These are phyloP conservation scores for Sinotaia quadrata DNA, from an alignment of 2,888 invertebrate genomes.

Conservation along the genomic window DNA sequence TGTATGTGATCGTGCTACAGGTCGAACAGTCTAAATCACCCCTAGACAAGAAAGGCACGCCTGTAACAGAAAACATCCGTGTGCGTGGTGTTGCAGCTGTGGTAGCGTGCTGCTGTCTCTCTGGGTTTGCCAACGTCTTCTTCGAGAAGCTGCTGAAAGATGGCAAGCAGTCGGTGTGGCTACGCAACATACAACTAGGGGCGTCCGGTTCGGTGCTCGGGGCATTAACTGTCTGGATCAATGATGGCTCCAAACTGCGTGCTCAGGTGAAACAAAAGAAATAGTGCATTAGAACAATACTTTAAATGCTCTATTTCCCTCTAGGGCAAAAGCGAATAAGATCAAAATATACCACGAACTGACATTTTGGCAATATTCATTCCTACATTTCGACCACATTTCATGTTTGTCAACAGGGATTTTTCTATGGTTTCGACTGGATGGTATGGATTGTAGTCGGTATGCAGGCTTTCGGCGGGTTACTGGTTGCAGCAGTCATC, in stretches of 20 bases:
- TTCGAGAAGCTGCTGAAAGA: slow-evolving; percentile 75
- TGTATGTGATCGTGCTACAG: too few relatives aligned
- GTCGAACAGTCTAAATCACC: too few relatives aligned
- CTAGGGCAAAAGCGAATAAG: too few relatives aligned
- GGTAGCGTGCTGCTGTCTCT: slow-evolving; percentile 73
- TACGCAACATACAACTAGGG: slow-evolving; percentile 75
- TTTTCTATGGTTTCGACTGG: slow-evolving; percentile 77
- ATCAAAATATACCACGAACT: too few relatives aligned
- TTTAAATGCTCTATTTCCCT: too few relatives aligned
- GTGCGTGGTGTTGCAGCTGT: slow-evolving; percentile 72
- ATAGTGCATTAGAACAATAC: too few relatives aligned
- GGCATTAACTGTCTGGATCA: slow-evolving; percentile 18
- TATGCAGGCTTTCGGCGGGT: slow-evolving; percentile 91
- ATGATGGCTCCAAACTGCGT: slow-evolving; percentile 13
- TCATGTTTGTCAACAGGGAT: too few relatives aligned
- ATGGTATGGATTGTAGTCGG: slow-evolving; percentile 85
- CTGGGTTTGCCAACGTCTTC: slow-evolving; percentile 76
- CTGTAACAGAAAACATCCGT: too few relatives aligned
- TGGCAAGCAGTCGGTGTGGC: slow-evolving; percentile 72
- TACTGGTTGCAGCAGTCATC: slow-evolving; percentile 90
- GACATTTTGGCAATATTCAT: too few relatives aligned
- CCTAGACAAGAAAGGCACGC: too few relatives aligned
- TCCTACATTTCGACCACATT: too few relatives aligned
- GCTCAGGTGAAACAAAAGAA: too few relatives aligned
- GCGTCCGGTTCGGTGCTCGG: slow-evolving; percentile 26